These are phyloP conservation scores for Orchesellides sinensis DNA, from an alignment of 2,888 invertebrate genomes.

Conservation along the genomic window DNA sequence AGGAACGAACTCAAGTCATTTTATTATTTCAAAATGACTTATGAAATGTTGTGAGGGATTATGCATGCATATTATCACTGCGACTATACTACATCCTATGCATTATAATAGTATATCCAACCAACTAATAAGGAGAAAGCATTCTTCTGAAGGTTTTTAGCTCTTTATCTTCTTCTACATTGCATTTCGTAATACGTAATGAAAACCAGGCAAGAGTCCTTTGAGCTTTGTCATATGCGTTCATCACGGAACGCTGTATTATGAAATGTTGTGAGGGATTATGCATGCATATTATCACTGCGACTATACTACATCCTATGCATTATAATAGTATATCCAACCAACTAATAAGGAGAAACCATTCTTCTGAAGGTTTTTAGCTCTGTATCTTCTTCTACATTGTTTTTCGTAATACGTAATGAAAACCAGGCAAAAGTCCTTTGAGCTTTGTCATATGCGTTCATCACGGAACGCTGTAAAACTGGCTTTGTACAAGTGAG, in stretches of 20 bases:
- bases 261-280: conserved; percentile 32
- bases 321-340: no score
- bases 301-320: no score
- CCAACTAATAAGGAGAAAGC: no score
- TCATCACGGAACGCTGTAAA: conserved; percentile 44
- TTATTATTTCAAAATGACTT: conserved; percentile 56
- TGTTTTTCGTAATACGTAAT: not conserved
- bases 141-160: no score
- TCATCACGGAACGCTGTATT: conserved; percentile 43
- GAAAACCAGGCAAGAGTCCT: not conserved
- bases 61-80: conserved; percentile 1
- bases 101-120: no score
- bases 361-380: no score
- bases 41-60: conserved; percentile 32
- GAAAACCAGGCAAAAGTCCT: not conserved
- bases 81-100: no score
- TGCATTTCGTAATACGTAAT: not conserved
- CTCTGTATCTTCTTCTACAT: no score
- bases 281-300: conserved; percentile 1
- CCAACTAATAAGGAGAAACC: no score
- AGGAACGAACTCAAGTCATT: conserved; percentile 16
- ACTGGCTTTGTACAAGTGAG: conserved; percentile 19
- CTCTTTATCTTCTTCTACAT: no score
- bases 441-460: no score
- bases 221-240: no score